Percentiles rank a stretch among this genome's conserved stretches.
phyloP scores from a whole-genome alignment of 2,888 invertebrate species.

The Beris morrisii region DNA sequence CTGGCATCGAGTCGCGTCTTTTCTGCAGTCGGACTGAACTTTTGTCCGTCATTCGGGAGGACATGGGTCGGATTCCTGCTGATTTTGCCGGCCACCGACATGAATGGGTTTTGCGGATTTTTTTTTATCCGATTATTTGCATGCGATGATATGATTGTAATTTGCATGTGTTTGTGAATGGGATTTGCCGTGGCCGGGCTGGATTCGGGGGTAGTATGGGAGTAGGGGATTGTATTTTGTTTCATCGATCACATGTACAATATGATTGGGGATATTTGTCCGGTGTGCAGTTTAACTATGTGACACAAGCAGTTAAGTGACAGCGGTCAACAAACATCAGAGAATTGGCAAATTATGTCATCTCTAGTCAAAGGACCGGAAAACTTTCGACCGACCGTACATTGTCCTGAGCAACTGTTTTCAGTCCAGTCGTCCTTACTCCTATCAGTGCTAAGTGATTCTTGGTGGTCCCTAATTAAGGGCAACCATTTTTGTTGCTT shows the following conservation, averaged over 20 bases:
- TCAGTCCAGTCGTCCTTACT: too few relatives aligned
- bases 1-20: background rate
- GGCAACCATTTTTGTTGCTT: background rate
- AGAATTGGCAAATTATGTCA: slow-evolving; percentile 31
- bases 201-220: slow-evolving; percentile 11
- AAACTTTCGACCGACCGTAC: background rate
- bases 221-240: slow-evolving; percentile 33
- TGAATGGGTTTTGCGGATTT: background rate
- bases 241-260: slow-evolving; percentile 41
- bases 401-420: background rate
- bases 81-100: background rate
- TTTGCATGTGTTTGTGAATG: slow-evolving; percentile 26
- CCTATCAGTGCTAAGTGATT: too few relatives aligned
- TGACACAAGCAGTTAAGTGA: slow-evolving; percentile 41
- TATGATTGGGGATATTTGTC: slow-evolving; percentile 40
- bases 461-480: background rate
- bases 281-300: slow-evolving; percentile 40
- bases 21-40: slow-evolving; percentile 10
- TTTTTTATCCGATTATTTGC: slow-evolving; percentile 28
- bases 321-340: slow-evolving; percentile 39
- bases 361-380: background rate
- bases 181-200: slow-evolving; percentile 1
- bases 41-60: slow-evolving; percentile 21
- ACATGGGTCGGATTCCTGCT: slow-evolving; percentile 2
- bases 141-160: slow-evolving; percentile 28